Conservation (phyloP, 2,888 invertebrate species). For the Yponomeuta malinellus region DNA sequence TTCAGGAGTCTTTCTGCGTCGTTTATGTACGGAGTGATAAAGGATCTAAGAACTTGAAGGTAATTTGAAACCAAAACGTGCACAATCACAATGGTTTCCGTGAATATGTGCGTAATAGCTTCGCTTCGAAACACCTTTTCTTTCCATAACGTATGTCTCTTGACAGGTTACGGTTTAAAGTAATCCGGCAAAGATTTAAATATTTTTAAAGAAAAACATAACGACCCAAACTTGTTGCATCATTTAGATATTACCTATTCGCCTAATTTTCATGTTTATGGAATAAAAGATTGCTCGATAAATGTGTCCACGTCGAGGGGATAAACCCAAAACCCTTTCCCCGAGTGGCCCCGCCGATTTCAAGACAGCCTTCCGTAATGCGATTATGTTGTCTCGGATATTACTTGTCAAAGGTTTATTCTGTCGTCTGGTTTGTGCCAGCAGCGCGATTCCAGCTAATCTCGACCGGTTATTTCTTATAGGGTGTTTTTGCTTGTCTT, state of each 20-base stretch:
- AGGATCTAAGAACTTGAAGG: no score
- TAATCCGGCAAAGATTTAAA: neutral
- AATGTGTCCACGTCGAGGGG: neutral
- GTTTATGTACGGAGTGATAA: no score
- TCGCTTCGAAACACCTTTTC: no score
- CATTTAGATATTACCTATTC: no score
- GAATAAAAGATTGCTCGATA: neutral
- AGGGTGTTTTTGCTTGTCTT: neutral
- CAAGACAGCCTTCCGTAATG: neutral
- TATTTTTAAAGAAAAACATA: neutral
- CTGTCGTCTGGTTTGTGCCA: neutral
- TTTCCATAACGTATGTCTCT: no score
- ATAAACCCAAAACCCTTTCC: neutral
- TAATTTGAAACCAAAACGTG: no score
- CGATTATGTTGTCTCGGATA: neutral
- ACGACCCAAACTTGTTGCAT: neutral
- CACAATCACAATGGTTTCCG: no score
- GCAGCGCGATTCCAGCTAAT: neutral
- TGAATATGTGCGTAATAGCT: no score
- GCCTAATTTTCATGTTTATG: neutral
- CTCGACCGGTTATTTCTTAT: neutral
- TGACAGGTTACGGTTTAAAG: neutral
- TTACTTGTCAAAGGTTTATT: conserved; percentile 3
- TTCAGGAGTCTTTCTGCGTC: no score
- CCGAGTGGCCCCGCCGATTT: neutral